Percentiles rank a stretch among this genome's conserved stretches.
These are phyloP conservation scores for Drosophila takahashii DNA, from an alignment of 1,140 invertebrate species.

Conservation along the genomic window DNA sequence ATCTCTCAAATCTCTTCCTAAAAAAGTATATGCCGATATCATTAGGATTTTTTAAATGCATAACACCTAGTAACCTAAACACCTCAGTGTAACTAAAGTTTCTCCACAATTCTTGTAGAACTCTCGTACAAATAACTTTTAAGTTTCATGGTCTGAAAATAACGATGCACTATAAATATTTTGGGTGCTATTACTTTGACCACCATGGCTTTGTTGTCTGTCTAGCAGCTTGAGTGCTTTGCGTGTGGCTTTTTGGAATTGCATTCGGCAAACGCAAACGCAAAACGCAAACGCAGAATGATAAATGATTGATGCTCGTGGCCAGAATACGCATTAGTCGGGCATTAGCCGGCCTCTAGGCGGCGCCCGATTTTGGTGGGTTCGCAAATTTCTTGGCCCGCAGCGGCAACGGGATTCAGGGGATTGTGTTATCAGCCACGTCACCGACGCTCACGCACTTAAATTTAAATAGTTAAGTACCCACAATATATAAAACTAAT, in stretches of 20 bases:
- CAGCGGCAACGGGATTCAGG: neutral
- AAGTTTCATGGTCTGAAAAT: neutral
- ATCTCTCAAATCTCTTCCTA: neutral
- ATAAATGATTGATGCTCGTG: constrained; percentile 49
- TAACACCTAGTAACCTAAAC: neutral
- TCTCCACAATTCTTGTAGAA: neutral
- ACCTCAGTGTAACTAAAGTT: no score
- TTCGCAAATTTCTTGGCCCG: constrained; percentile 14
- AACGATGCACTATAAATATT: neutral
- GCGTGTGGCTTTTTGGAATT: constrained; percentile 46
- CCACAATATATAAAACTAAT: constrained; percentile 52
- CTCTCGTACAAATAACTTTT: neutral
- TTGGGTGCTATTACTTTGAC: constrained; percentile 4
- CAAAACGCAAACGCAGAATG: constrained; percentile 9
- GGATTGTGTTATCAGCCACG: constrained; percentile 36
- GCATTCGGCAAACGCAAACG: constrained; percentile 32
- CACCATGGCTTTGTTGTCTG: neutral
- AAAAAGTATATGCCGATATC: no score
- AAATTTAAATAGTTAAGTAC: constrained; percentile 64
- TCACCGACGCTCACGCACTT: constrained; percentile 32
- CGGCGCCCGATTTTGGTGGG: constrained; percentile 17
- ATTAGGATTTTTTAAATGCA: no score
- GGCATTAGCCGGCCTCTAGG: constrained; percentile 26
- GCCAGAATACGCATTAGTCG: constrained; percentile 31
- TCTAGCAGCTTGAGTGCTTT: constrained; percentile 20